Conservation (phyloP, 2,888 invertebrate genomes). For the Drosophila conformis region DNA sequence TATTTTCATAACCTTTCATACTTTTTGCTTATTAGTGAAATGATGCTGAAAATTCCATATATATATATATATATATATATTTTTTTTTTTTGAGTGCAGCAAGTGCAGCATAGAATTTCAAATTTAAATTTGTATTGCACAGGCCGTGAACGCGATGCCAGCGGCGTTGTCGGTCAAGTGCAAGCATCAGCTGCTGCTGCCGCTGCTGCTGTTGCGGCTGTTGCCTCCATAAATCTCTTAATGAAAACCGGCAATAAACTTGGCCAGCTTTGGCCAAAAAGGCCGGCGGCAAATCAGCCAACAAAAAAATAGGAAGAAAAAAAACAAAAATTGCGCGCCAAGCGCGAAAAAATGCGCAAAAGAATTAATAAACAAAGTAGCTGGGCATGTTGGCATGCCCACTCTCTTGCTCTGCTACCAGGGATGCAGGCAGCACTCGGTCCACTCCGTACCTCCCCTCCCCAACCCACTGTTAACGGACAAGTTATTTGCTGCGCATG, state of each 20-base stretch:
- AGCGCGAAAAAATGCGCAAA: constrained; percentile 81
- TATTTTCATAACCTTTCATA: background rate
- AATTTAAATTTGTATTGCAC: constrained; percentile 68
- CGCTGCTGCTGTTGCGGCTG: constrained; percentile 24
- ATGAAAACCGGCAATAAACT: constrained; percentile 81
- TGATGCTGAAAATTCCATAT: background rate
- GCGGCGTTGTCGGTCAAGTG: constrained; percentile 72
- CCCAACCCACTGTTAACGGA: constrained; percentile 17
- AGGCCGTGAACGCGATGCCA: constrained; percentile 61
- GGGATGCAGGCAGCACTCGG: constrained; percentile 45
- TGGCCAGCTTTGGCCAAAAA: constrained; percentile 53
- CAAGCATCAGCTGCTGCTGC: constrained; percentile 49
- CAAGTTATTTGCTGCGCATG: constrained; percentile 78
- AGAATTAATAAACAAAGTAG: constrained; percentile 81
- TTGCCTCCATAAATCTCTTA: constrained; percentile 77
- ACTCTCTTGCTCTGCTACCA: constrained; percentile 2
- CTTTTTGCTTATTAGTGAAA: background rate
- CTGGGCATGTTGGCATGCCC: constrained; percentile 73
- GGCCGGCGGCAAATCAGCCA: constrained; percentile 65
- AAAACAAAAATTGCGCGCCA: constrained; percentile 38
- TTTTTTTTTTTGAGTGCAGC: constrained; percentile 10
- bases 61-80: too few species aligned
- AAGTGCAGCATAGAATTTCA: constrained; percentile 72
- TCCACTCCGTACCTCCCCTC: constrained; percentile 14
- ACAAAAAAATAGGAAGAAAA: constrained; percentile 16